Base-by-base conservation (phyloP, 2,113 vertebrate species). In the Syngnathoides biaculeatus region DNA sequence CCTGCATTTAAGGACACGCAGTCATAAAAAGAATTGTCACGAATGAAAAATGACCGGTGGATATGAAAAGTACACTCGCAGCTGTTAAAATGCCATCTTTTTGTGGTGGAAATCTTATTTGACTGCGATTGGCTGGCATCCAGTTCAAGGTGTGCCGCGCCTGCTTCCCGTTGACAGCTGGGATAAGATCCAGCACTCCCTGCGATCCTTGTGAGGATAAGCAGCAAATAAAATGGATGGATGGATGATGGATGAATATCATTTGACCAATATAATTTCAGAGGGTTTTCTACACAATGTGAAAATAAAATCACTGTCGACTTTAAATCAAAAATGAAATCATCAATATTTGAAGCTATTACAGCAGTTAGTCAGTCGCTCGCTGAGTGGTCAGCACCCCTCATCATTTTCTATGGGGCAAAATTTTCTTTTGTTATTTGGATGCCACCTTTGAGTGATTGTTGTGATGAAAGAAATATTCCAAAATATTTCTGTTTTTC, bases 1-100 rank as follows among this genome's bases (percentile, higher is more conserved):
- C 82, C 83, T 88, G 39, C 40, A 53, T 26, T 89, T 92, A 89
- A 78, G 79, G 76, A 47, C 64, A 67, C 64, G 65, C 77, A 64
- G 83, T 76, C 84, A 87, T 85, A 76, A 74, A 77, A 78, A 65
- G 65, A 52, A 65, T 35, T 8, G 13, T 53, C 27, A 13, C 17
- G 22, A 62, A 43, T 62, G 22, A 43, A 59, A 38, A 39, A 59
- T 20, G 30, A 39, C 57, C 4, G 43, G 39, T 17, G 35, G 40
- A 24, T 26, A 43, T 15, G 40, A 62, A 24, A 13, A 24, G 22
- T 59, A 11, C 11, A n/a, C 19, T 39, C 17, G 14, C 30, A 9
- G 14, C 40, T 11, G 13, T 10, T 20, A 38, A 59, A 57, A 35
- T 61, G 17, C 11, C 11, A 40, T 11, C 2, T 40, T 39, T 61